Evolutionary conservation across 2,113 vertebrate genomes (phyloP), one percentile per base, ranked within the genome.

Genomic region (Megaleporinus macrocephalus): DNA sequence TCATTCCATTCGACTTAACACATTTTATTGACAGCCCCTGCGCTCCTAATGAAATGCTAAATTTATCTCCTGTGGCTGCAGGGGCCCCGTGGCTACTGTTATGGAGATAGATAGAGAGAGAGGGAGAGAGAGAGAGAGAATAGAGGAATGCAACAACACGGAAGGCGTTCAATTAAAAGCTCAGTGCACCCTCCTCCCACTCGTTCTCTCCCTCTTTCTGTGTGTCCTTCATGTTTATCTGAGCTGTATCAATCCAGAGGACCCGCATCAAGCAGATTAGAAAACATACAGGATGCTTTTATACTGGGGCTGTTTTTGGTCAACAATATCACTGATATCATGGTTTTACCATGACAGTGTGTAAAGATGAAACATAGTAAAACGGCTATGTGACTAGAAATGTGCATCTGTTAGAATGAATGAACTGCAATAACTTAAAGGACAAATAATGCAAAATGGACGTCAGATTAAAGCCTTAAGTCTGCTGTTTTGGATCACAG

Each of bases 31-130:
- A 95, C 94, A 94, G 94, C 84, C 90, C 92, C 90, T 83, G 88
- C 88, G 93, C 91, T 93, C 91, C 91, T 94, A 94, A 95, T 95
- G 94, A 94, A 94, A 95, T 93, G 93, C 94, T 95, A 93, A 92
- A 95, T 94, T 90, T 93, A 94, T 93, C 93, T 94, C 91, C 89
- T 82, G 84, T 82, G 91, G 92, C 93, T 90, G 90, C 90, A 74
- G 88, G 92, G 57, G 92, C 92, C 93, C 91, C 41, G 86, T 89
- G 81, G 93, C 93, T 88, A 91, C 90, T 89, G 90, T 93, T 92
- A 93, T 90, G 89, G 92, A 92, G 92, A 93, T 84, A 89, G 92
- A 89, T 20, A 22, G 53, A 55, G 91, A 92, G 84, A 90, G 92
- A 89, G 84, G 83, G 85, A 73, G 27, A 78, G 63, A 41, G 85